Evolutionary conservation across 2,113 vertebrate species (phyloP).

Genomic region (Antechinus flavipes): DNA sequence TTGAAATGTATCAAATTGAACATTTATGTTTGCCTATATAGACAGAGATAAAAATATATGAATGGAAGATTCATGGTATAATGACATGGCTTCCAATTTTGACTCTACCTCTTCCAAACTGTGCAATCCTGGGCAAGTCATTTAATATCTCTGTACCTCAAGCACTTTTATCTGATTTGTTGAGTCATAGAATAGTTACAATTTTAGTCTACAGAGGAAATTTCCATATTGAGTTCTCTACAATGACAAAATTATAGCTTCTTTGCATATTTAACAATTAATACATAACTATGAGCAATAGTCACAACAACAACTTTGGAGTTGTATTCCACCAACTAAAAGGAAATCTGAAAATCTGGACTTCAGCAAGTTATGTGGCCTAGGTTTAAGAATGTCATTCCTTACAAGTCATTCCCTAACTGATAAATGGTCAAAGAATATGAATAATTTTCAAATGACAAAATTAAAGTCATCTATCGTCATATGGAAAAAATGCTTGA

Average conservation of each 20-base stretch:
- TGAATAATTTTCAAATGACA: too few relatives aligned
- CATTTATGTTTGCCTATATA: background rate
- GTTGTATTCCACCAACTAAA: background rate
- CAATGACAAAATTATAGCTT: background rate
- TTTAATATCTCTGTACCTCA: background rate
- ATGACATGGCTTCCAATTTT: background rate
- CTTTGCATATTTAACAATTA: background rate
- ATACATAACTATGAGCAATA: background rate
- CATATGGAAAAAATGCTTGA: too few relatives aligned
- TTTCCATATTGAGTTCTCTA: background rate
- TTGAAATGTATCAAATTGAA: background rate
- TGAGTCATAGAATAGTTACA: background rate
- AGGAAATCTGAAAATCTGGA: background rate
- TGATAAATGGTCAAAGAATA: too few relatives aligned
- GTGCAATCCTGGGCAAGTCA: background rate
- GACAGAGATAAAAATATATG: background rate
- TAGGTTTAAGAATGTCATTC: background rate
- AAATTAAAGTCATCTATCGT: too few relatives aligned
- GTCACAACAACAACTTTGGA: background rate
- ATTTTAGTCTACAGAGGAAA: background rate
- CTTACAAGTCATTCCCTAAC: background rate
- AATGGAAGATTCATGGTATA: background rate
- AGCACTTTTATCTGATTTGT: background rate
- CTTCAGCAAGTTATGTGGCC: background rate
- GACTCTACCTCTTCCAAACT: background rate